Percentiles rank a stretch among this genome's conserved stretches.
phyloP scores from a whole-genome alignment of 2,113 vertebrate species.

The Oryzias curvinotus region DNA sequence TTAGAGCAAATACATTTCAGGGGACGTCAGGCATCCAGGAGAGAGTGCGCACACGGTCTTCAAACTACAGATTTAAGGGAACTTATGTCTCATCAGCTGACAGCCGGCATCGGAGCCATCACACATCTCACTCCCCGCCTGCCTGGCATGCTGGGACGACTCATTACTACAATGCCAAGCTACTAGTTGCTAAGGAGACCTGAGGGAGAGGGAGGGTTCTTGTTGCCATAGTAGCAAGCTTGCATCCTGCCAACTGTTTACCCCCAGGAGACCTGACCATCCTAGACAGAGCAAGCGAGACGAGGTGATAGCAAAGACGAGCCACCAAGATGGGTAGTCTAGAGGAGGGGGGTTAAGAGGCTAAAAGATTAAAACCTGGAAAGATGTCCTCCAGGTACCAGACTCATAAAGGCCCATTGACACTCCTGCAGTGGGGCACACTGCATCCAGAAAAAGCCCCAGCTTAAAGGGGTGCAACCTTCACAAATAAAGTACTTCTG shows the following conservation, averaged over 20 bases:
- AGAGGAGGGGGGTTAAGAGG: conserved; percentile 59
- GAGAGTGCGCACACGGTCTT: too few species aligned
- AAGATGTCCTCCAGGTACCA: conserved; percentile 42
- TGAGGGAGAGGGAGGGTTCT: conserved; percentile 82
- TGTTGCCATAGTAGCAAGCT: conserved; percentile 82
- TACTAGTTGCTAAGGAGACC: conserved; percentile 83
- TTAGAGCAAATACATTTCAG: too few species aligned
- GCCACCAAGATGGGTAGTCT: conserved; percentile 38
- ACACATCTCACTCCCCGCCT: conserved; percentile 52
- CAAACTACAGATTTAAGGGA: neutral
- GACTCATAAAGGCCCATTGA: conserved; percentile 14
- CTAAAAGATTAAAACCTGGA: conserved; percentile 53
- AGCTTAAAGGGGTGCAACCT: conserved; percentile 21
- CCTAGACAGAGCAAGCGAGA: conserved; percentile 59
- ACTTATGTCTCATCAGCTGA: conserved; percentile 19
- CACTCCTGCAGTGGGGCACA: conserved; percentile 53
- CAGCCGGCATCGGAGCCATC: conserved; percentile 25
- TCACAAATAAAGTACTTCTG: conserved; percentile 12
- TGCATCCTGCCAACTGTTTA: conserved; percentile 81
- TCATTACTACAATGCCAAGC: conserved; percentile 83
- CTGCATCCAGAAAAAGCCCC: conserved; percentile 26
- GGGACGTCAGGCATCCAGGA: too few species aligned
- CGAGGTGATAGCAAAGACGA: conserved; percentile 42
- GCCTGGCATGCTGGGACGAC: conserved; percentile 74
- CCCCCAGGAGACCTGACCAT: conserved; percentile 77